Conservation (phyloP, 1,140 invertebrate genomes). For the Bombus sibiricus region DNA sequence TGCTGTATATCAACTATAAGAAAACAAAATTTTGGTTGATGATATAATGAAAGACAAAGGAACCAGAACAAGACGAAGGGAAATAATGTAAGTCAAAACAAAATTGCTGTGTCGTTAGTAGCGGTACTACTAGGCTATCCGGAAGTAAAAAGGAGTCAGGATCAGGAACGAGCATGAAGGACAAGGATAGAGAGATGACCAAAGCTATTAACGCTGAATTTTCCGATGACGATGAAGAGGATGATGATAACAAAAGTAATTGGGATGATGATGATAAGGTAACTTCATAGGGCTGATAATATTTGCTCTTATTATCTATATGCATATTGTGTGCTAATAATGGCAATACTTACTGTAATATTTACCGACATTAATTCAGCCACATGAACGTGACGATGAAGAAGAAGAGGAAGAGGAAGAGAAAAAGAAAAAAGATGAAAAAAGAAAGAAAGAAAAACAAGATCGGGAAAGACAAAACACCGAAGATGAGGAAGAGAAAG, state of each 20-base stretch:
- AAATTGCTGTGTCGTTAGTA: conserved; percentile 81
- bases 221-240: conserved; percentile 79
- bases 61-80: conserved; percentile 68
- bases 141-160: conserved; percentile 82
- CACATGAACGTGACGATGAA: conserved; percentile 69
- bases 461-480: conserved; percentile 74
- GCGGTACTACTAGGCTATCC: conserved; percentile 80
- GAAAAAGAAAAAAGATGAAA: conserved; percentile 75
- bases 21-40: conserved; percentile 73
- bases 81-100: conserved; percentile 78
- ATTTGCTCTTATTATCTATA: conserved; percentile 21
- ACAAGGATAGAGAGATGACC: conserved; percentile 81
- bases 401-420: conserved; percentile 76
- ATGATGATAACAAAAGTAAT: conserved; percentile 78
- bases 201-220: conserved; percentile 81
- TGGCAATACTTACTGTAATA: conserved; percentile 32
- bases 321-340: conserved; percentile 13
- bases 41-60: conserved; percentile 69
- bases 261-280: conserved; percentile 80
- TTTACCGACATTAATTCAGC: conserved; percentile 62
- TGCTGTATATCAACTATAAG: conserved; percentile 68
- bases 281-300: conserved; percentile 54
- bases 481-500: conserved; percentile 80
- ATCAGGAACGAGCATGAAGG: conserved; percentile 79
- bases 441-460: conserved; percentile 78